Evolutionary conservation across 2,888 invertebrate species (phyloP).

Genomic region (Dicycla oo): DNA sequence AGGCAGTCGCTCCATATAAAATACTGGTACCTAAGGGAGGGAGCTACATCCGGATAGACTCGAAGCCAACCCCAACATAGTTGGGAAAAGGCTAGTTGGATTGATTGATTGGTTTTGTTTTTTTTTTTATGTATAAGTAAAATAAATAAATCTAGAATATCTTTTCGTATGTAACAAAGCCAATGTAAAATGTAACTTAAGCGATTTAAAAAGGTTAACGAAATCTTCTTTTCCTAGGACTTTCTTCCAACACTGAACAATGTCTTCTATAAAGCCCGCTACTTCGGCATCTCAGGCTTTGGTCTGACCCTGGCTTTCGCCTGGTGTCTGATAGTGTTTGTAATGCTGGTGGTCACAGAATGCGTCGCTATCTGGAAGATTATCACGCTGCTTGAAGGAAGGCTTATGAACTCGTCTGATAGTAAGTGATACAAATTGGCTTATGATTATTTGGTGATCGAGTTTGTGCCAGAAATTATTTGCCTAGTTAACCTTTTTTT

Average conservation of each 20-base stretch:
- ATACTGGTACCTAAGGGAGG: too few relatives aligned
- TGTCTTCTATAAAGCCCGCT: slow-evolving; percentile 73
- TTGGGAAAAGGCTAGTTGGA: too few relatives aligned
- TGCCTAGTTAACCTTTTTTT: neutral
- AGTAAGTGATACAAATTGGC: slow-evolving; percentile 48
- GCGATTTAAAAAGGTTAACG: neutral
- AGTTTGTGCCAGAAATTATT: neutral
- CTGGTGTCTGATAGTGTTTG: slow-evolving; percentile 69
- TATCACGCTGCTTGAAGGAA: slow-evolving; percentile 61
- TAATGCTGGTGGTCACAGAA: slow-evolving; percentile 70
- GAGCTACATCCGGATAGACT: too few relatives aligned
- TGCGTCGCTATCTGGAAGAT: slow-evolving; percentile 75
- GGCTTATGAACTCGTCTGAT: slow-evolving; percentile 55
- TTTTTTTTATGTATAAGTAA: neutral
- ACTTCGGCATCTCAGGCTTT: slow-evolving; percentile 76
- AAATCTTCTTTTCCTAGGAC: slow-evolving; percentile 68
- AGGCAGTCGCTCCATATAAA: too few relatives aligned
- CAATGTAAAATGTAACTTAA: neutral
- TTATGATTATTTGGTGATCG: neutral
- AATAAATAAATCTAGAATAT: neutral
- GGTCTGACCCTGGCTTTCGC: slow-evolving; percentile 65
- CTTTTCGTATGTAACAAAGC: neutral
- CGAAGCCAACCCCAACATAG: too few relatives aligned
- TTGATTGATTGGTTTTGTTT: too few relatives aligned
- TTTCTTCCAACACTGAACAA: slow-evolving; percentile 72